Base-by-base conservation (phyloP, 2,797 vertebrate genomes). In the Cheirogaleus major region DNA sequence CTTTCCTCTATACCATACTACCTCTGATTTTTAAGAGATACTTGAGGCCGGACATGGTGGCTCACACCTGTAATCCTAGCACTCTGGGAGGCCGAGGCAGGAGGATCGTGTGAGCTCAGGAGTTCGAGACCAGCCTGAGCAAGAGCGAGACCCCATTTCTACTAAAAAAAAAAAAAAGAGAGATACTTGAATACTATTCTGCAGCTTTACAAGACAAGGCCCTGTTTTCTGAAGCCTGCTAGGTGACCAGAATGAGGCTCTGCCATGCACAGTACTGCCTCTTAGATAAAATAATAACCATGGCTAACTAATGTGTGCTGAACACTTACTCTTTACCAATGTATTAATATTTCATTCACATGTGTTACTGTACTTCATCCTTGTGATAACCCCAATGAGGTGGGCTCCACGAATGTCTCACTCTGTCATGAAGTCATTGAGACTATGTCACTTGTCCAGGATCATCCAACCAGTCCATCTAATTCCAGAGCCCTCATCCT, bases 1-100 rank as follows among this genome's bases (percentile, higher is more conserved):
- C 67, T 91, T 89, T 85, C 15, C 27, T 25, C n/a, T 80, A 35
- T 65, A 73, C 8, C 43, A 82, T 9, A 17, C 23, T 43, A 20
- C 79, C 30, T 85, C 85, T 93, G 15, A 85, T 85, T 92, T 95
- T 85, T 48, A 92, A 88, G 84, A 92, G 35, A 79, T 45, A 45
- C 45, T 45, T 45, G 45, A 45, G 45, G 45, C 11, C 0, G 45
- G 45, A 11, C 2, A 10, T 11, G 11, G 45, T 45, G 45, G 45
- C 45, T 45, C 45, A 45, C 0, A 11, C 45, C 11, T 11, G 11
- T 12, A 45, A 12, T 45, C 45, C 45, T 45, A 45, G 45, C 45
- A 45, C 11, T 45, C 45, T 45, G 45, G 45, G 45, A 45, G 45
- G 45, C 45, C 9, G 10, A 45, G 2, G 45, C 45, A 45, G 45